Evolutionary conservation across 2,113 vertebrate species (phyloP).

Genomic region (Rhinichthys klamathensis): DNA sequence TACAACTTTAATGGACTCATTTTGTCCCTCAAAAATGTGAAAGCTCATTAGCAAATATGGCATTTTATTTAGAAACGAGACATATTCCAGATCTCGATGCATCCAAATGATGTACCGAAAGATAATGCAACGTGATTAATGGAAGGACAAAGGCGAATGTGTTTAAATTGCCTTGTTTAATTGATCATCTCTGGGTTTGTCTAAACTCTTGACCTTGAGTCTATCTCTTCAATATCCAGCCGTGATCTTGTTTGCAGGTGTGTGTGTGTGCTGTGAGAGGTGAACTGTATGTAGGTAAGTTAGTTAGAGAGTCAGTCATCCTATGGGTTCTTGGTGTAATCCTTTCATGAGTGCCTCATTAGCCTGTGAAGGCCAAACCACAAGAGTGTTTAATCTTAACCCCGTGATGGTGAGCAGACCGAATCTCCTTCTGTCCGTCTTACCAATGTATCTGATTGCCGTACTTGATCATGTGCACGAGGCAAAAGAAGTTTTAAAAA

Average conservation of each 20-base stretch:
- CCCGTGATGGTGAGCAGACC: slow-evolving; percentile 49
- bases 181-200: not conserved
- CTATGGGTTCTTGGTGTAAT: slow-evolving; percentile 53
- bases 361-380: slow-evolving; percentile 48
- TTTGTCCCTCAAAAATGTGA: not conserved
- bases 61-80: not conserved
- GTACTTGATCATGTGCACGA: slow-evolving; percentile 2
- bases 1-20: not conserved
- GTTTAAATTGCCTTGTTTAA: not conserved
- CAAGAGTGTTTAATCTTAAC: slow-evolving; percentile 57
- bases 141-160: not conserved
- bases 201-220: not conserved
- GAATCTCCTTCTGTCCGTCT: slow-evolving; percentile 13
- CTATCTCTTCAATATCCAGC: not conserved
- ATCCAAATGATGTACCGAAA: not conserved
- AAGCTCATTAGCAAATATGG: not conserved
- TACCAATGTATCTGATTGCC: slow-evolving; percentile 29
- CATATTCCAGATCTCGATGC: not conserved
- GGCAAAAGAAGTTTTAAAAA: not conserved
- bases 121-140: not conserved
- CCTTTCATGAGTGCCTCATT: slow-evolving; percentile 54
- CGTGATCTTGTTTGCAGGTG: slow-evolving; percentile 35
- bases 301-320: slow-evolving; percentile 47
- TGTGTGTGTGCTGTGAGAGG: slow-evolving; percentile 33
- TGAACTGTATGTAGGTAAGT: slow-evolving; percentile 27